Evolutionary conservation across 2,888 invertebrate species (phyloP), one percentile per base, ranked within the genome.

Genomic region (Pandemis cinnamomeana): DNA sequence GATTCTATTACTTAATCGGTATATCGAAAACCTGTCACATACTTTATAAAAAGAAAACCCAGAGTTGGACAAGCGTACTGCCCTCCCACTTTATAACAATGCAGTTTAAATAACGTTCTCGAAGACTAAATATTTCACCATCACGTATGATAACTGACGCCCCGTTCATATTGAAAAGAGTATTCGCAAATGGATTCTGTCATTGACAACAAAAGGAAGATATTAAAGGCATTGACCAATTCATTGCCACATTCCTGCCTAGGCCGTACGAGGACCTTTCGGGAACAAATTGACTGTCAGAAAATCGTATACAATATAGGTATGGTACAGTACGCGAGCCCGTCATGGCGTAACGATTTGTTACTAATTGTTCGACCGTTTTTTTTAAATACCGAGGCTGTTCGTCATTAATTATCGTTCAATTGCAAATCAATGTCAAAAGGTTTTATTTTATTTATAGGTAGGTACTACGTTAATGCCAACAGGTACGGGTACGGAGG

Each of bases 161-260:
- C 42, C 15, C 27, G 42, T n/a, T 15, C 58, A 55, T 51, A 53
- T 71, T 74, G 51, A 61, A 58, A 74, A 69, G 67, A 73, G 64
- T 63, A 60, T 67, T 64, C 55, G 58, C 66, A 67, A 70, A 62
- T 60, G 60, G 61, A 36, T 69, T 66, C 62, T 70, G 74, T 71
- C 61, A 64, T 27, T 66, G 61, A 62, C 74, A 70, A 70, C 70
- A 73, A 73, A 46, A 66, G 42, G 51, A 69, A 13, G 53, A 71
- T 71, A 53, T 61, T 71, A 46, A 74, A 66, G 42, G 15, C 46
- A 55, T 71, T 71, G 46, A 41, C 66, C 20, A 63, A 51, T 58
- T 41, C 42, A 46, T 71, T 70, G 8, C 74, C 41, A 48, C 27
- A 72, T 63, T 68, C 48, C 15, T 70, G 46, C 55, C 41, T 71